These are phyloP conservation scores for Leucozona laternaria DNA, from an alignment of 2,888 invertebrate genomes.

Conservation along the genomic window DNA sequence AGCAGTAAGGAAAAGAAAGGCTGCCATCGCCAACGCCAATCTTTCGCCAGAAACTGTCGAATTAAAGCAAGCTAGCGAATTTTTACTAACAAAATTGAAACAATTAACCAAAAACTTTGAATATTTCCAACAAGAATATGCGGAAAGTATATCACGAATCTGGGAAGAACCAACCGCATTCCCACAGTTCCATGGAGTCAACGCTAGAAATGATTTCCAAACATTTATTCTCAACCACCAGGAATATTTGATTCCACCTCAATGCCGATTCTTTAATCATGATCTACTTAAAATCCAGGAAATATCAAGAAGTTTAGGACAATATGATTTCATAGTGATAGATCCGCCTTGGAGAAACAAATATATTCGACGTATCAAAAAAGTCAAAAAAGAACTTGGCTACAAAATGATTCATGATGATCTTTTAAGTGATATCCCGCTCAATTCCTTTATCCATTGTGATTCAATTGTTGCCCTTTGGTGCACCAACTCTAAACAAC, in stretches of 20 bases:
- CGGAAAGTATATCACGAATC: conserved; percentile 71
- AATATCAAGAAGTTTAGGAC: conserved; percentile 84
- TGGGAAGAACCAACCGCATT: conserved; percentile 80
- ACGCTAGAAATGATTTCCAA: conserved; percentile 84
- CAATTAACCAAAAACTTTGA: background rate
- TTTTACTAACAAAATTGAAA: conserved; percentile 20
- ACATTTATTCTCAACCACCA: conserved; percentile 84
- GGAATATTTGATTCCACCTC: conserved; percentile 87
- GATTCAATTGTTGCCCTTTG: conserved; percentile 92
- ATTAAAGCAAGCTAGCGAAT: conserved; percentile 10
- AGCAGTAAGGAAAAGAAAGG: conserved; percentile 62
- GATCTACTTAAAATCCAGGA: conserved; percentile 86
- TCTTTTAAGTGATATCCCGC: conserved; percentile 89
- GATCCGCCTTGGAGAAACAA: conserved; percentile 99
- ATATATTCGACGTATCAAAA: conserved; percentile 92
- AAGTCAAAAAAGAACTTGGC: conserved; percentile 86
- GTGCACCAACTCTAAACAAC: conserved; percentile 94
- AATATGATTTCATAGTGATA: conserved; percentile 92
- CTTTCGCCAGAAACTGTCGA: conserved; percentile 2
- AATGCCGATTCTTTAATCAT: conserved; percentile 88
- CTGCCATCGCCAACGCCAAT: background rate
- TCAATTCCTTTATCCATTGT: conserved; percentile 86
- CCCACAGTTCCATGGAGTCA: conserved; percentile 85
- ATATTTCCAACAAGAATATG: background rate
- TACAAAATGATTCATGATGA: conserved; percentile 90